Conservation (phyloP, 2,113 vertebrate species). For the Channa maculata region DNA sequence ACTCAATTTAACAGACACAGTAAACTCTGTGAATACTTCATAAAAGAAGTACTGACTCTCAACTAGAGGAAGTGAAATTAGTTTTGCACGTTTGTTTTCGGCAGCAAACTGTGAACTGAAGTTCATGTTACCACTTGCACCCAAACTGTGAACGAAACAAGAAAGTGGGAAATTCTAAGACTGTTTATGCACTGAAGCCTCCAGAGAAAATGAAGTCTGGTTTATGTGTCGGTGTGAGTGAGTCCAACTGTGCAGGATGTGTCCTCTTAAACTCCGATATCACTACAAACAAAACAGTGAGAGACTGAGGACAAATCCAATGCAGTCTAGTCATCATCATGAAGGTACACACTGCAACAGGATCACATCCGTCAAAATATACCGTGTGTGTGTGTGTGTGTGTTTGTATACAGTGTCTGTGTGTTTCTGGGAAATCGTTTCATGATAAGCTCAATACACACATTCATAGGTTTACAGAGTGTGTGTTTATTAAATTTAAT, state of each 20-base stretch:
- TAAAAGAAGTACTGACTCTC: too few species aligned
- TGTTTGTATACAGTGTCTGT: not conserved
- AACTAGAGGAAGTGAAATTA: not conserved
- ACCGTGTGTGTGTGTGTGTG: conserved; percentile 8
- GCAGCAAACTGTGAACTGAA: too few species aligned
- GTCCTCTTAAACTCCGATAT: not conserved
- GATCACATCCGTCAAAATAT: too few species aligned
- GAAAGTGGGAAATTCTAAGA: too few species aligned
- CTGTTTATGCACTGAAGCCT: not conserved
- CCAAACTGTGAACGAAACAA: too few species aligned
- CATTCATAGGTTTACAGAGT: not conserved
- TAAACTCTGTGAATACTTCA: too few species aligned
- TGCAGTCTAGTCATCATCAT: not conserved
- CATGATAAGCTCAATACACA: conserved; percentile 6
- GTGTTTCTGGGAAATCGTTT: conserved; percentile 10
- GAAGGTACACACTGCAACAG: not conserved
- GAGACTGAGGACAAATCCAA: too few species aligned
- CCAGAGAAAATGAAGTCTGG: not conserved
- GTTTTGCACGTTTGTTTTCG: not conserved
- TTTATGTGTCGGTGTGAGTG: not conserved
- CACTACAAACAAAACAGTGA: conserved; percentile 10
- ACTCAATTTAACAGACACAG: too few species aligned
- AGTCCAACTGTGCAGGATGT: not conserved
- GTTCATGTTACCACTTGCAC: too few species aligned
- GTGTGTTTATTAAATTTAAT: not conserved